Percentiles rank a stretch among this genome's conserved stretches.
Conservation (phyloP, 2,888 invertebrate genomes). For the Scaptomyza tumidula region DNA sequence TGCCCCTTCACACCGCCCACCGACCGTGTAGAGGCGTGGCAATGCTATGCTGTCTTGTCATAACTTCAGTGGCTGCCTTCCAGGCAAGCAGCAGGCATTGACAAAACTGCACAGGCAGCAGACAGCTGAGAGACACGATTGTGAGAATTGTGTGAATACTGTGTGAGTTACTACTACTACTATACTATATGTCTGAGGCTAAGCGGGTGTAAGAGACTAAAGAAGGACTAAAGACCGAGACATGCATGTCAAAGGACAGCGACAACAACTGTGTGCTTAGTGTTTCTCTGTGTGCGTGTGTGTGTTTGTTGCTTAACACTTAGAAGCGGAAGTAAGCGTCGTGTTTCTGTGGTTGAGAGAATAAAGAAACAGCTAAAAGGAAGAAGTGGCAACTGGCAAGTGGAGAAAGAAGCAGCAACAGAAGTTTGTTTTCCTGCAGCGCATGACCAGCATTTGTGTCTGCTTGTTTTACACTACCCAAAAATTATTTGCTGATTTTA, state of each 20-base stretch:
- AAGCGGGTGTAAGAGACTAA: slow-evolving; percentile 19
- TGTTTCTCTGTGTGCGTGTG: slow-evolving; percentile 24
- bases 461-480: slow-evolving; percentile 21
- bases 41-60: slow-evolving; percentile 58
- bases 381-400: slow-evolving; percentile 24
- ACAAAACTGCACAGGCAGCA: slow-evolving; percentile 65
- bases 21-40: slow-evolving; percentile 37
- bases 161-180: background rate
- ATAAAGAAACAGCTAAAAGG: slow-evolving; percentile 31
- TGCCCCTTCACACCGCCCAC: background rate
- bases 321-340: slow-evolving; percentile 78
- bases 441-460: slow-evolving; percentile 72
- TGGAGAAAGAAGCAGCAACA: slow-evolving; percentile 46
- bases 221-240: slow-evolving; percentile 64
- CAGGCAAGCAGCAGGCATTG: slow-evolving; percentile 56
- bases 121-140: slow-evolving; percentile 28
- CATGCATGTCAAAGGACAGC: slow-evolving; percentile 78
- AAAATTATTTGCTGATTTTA: background rate
- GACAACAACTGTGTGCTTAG: slow-evolving; percentile 20
- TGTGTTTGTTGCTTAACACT: slow-evolving; percentile 69
- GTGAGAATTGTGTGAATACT: slow-evolving; percentile 2
- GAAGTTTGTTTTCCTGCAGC: slow-evolving; percentile 77
- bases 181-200: slow-evolving; percentile 20
- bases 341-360: slow-evolving; percentile 63
- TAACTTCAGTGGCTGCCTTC: slow-evolving; percentile 64